Percentiles rank a stretch among this genome's conserved stretches.
Conservation (phyloP, 2,888 invertebrate genomes). For the Aphidius colemani region DNA sequence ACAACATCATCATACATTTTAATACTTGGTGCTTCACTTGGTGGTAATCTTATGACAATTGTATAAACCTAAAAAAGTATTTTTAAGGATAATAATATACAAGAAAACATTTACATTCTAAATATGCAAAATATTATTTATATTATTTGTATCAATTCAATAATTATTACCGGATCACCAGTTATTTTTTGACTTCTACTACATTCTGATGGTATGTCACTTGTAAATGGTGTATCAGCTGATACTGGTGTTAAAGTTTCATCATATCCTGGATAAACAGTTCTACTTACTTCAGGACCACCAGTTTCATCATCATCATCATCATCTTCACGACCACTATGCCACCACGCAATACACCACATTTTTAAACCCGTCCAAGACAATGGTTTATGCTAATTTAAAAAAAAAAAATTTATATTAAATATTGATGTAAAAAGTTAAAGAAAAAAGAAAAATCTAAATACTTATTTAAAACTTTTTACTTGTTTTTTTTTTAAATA, state of each 20-base stretch:
- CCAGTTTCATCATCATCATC: slow-evolving; percentile 74
- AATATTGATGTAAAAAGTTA: not conserved
- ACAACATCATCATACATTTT: slow-evolving; percentile 82
- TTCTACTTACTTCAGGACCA: slow-evolving; percentile 66
- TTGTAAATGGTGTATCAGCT: slow-evolving; percentile 84
- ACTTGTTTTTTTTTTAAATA: no score
- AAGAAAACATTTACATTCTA: no score
- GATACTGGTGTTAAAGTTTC: slow-evolving; percentile 72
- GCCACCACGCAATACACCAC: slow-evolving; percentile 92
- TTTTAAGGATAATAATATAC: no score
- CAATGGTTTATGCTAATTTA: slow-evolving; percentile 61
- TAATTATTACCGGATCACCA: slow-evolving; percentile 42
- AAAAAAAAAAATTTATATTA: slow-evolving; percentile 10
- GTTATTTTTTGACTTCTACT: slow-evolving; percentile 51
- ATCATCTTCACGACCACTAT: slow-evolving; percentile 82
- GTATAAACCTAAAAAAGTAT: slow-evolving; percentile 80
- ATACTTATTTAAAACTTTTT: not conserved
- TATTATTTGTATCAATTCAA: not conserved
- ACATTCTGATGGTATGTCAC: slow-evolving; percentile 68
- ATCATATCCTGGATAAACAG: slow-evolving; percentile 68
- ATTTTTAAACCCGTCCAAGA: slow-evolving; percentile 67
- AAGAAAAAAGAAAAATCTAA: not conserved
- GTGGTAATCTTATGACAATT: slow-evolving; percentile 86
- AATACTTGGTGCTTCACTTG: slow-evolving; percentile 72
- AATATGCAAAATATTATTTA: no score